phyloP scores from a whole-genome alignment of 2,113 vertebrate species.

The Pyxicephalus adspersus region DNA sequence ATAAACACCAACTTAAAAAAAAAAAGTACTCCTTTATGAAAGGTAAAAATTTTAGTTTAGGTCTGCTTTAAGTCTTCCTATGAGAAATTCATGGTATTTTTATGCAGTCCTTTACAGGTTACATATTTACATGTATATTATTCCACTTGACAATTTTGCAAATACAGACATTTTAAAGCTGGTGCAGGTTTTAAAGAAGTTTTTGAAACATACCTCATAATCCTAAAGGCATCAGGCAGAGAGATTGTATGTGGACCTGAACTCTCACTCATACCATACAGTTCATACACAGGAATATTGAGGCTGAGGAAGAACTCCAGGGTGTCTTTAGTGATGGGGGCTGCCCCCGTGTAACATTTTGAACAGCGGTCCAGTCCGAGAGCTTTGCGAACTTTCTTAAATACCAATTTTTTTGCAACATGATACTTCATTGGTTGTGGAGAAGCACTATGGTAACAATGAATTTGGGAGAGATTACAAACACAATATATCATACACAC shows the following conservation, averaged over 20 bases:
- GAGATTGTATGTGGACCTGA: constrained; percentile 84
- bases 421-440: constrained; percentile 75
- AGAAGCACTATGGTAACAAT: constrained; percentile 17
- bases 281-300: constrained; percentile 83
- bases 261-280: constrained; percentile 93
- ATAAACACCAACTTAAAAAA: no score
- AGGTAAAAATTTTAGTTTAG: no score
- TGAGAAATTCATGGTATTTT: no score
- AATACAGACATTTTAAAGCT: not conserved
- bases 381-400: constrained; percentile 80
- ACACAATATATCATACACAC: no score
- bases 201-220: constrained; percentile 75
- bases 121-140: no score
- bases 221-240: constrained; percentile 61
- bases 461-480: no score
- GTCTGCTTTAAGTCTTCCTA: no score
- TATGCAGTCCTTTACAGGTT: no score
- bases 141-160: no score
- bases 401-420: constrained; percentile 83
- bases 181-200: not conserved
- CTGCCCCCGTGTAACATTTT: constrained; percentile 82
- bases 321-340: constrained; percentile 85
- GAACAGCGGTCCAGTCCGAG: constrained; percentile 87
- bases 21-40: no score
- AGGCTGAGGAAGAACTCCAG: constrained; percentile 93